Conservation (phyloP, 2,888 invertebrate genomes). For the Colletes collaris region DNA sequence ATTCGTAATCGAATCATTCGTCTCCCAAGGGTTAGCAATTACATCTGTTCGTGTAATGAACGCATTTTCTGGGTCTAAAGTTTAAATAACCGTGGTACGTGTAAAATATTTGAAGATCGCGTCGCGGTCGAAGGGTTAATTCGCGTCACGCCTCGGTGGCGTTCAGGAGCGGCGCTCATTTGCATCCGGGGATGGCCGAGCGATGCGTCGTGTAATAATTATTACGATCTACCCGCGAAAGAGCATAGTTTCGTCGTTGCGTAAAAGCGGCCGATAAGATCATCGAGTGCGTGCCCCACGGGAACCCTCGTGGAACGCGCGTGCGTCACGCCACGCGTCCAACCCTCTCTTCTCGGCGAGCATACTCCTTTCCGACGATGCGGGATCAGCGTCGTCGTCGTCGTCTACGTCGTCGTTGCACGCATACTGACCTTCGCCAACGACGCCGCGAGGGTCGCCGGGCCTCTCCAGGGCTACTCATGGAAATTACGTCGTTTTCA, state of each 20-base stretch:
- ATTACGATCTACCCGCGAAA: conserved; percentile 32
- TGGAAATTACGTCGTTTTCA: conserved; percentile 77
- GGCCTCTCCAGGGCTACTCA: conserved; percentile 67
- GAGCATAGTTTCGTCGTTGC: conserved; percentile 45
- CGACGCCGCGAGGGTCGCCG: conserved; percentile 35
- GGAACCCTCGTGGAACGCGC: conserved; percentile 19
- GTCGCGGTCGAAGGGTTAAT: background rate
- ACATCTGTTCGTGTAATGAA: too few species aligned
- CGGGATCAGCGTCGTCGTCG: background rate
- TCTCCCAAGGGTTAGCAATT: too few species aligned
- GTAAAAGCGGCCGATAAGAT: conserved; percentile 70
- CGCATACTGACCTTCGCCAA: conserved; percentile 68
- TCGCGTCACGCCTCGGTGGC: conserved; percentile 12
- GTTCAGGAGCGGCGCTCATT: conserved; percentile 24
- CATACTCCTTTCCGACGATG: conserved; percentile 8
- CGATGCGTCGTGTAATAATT: conserved; percentile 33
- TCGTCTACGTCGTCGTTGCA: conserved; percentile 28
- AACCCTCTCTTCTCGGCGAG: background rate
- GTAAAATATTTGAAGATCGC: too few species aligned
- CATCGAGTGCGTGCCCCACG: conserved; percentile 58
- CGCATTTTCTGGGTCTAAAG: too few species aligned
- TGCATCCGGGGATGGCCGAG: conserved; percentile 22
- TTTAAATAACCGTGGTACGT: too few species aligned
- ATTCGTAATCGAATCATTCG: too few species aligned
- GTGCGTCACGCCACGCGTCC: conserved; percentile 45